Percentiles rank a stretch among this genome's conserved stretches.
These are phyloP conservation scores for Tapera naevia DNA, from an alignment of 2,797 vertebrate species.

Conservation along the genomic window DNA sequence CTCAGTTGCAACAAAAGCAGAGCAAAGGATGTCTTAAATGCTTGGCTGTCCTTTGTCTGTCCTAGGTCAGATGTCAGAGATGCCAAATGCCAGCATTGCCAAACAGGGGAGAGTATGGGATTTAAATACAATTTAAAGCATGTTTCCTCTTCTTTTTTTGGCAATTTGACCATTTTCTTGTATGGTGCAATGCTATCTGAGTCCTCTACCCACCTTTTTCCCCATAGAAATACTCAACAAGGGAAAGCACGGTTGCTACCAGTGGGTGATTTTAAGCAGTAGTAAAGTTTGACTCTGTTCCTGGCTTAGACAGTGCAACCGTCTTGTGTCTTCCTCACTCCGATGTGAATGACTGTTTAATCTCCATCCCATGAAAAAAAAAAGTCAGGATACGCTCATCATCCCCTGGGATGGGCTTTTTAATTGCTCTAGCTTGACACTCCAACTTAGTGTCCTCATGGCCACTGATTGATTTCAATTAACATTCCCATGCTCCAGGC, in stretches of 20 bases:
- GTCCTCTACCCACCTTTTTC: not conserved
- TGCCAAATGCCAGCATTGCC: not conserved
- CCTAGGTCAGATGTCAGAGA: constrained; percentile 32
- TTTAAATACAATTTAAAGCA: not conserved
- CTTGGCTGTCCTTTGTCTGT: constrained; percentile 18
- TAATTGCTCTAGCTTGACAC: constrained; percentile 25
- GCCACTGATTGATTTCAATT: constrained; percentile 57
- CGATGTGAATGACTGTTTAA: not conserved
- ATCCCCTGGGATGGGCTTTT: constrained; percentile 33
- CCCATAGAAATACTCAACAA: not conserved
- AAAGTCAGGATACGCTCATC: not conserved
- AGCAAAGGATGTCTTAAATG: not conserved
- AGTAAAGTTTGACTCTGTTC: not conserved
- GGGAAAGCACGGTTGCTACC: not conserved
- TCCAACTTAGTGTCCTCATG: constrained; percentile 30
- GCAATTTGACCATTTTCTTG: not conserved
- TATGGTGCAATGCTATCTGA: not conserved
- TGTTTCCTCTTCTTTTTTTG: not conserved
- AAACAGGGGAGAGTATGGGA: not conserved
- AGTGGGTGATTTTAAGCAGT: not conserved
- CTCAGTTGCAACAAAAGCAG: not conserved
- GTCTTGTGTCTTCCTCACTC: not conserved
- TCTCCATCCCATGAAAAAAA: not conserved
- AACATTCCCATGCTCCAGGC: constrained; percentile 68
- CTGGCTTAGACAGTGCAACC: not conserved